Evolutionary conservation across 2,797 vertebrate species (phyloP), one percentile per base, ranked within the genome.

Genomic region (Poliocrania exsul): DNA sequence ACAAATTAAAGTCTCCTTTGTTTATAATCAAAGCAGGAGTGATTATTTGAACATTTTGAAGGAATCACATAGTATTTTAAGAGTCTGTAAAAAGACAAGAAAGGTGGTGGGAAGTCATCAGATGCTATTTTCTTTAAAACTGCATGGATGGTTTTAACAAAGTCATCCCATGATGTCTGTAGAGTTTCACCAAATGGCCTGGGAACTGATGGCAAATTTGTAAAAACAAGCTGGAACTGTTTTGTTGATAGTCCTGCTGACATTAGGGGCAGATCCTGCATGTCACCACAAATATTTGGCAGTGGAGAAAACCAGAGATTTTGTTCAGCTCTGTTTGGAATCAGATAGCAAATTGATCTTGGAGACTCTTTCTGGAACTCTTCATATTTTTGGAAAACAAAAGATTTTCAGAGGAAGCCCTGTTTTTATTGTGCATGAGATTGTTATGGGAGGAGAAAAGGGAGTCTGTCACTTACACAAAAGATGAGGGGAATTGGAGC

Each of bases 281-380:
- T 97, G 97, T 98, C 96, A 95, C 97, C 96, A 94, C 97, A 97
- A 97, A 97, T 96, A 97, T 95, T 97, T 97, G 97, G 97, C 97
- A 97, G 92, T 95, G 91, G 95, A 88, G 93, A 96, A 97, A 96
- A 90, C 87, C 93, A 94, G 93, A 97, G 90, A 96, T 96, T 96
- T 95, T 97, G 78, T 84, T 95, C 92, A 95, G 88, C 88, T 97
- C 94, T 95, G 86, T 93, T 96, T 92, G 94, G 95, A 96, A 95
- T 96, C 96, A 96, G 96, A 94, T 95, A 96, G 94, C 95, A 96
- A 96, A 97, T 94, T 93, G 95, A 95, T 95, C 82, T 95, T 95
- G 95, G 93, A 97, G 81, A 35, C 85, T 90, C 67, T 97, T 93
- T 93, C 95, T 97, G 93, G 94, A 96, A 95, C 86, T 78, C 94